Evolutionary conservation across 2,797 vertebrate species (phyloP).

Genomic region (Tadarida brasiliensis): DNA sequence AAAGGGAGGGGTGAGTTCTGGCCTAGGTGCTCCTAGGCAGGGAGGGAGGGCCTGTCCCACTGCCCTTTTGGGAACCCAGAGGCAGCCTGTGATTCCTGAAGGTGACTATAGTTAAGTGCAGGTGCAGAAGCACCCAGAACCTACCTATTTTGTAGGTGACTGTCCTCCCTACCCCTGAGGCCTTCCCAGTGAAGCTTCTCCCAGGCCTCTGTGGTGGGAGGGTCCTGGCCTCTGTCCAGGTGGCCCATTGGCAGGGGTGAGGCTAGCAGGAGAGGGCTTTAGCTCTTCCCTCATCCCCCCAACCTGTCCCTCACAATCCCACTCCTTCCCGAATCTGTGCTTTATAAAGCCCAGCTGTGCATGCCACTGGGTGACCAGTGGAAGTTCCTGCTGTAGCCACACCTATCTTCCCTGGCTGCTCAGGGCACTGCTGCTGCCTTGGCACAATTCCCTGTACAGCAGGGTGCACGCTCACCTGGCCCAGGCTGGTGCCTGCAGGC

Average conservation of each 20-base stretch:
- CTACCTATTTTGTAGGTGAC: conserved; percentile 53
- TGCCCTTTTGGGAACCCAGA: neutral
- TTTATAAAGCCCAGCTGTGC: neutral
- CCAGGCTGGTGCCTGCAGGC: neutral
- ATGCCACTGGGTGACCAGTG: neutral
- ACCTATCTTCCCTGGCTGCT: no score
- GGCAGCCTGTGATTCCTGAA: neutral
- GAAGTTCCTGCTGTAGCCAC: neutral
- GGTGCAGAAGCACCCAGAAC: neutral
- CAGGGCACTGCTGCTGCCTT: neutral
- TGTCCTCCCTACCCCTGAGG: neutral
- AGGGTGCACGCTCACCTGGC: neutral
- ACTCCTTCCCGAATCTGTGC: rapidly evolving
- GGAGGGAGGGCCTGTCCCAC: no score
- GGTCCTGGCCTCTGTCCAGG: neutral
- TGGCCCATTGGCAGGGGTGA: neutral
- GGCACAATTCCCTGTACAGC: neutral
- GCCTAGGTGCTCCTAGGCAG: neutral
- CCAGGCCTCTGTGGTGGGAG: neutral
- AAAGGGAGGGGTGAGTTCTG: neutral
- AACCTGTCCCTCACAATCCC: neutral
- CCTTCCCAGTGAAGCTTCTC: neutral
- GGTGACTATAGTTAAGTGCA: neutral
- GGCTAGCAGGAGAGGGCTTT: neutral
- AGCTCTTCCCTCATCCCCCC: neutral